phyloP scores from a whole-genome alignment of 2,113 vertebrate species.

The Rhinogobius similis region DNA sequence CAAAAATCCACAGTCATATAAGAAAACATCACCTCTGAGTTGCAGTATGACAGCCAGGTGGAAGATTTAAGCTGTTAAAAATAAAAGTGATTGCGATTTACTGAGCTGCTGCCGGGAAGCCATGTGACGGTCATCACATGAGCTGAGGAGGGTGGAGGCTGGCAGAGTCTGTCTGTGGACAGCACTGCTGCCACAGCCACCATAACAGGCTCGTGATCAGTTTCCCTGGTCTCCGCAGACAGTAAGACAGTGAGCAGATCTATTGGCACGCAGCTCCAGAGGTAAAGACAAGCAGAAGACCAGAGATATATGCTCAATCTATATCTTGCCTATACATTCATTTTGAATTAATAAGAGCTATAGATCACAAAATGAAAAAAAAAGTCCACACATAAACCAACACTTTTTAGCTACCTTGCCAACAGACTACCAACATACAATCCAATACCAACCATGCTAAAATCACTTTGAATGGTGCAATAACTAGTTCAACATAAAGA shows the following conservation, averaged over 20 bases:
- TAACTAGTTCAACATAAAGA: too few relatives aligned
- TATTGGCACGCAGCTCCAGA: slow-evolving; percentile 48
- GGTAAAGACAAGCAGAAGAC: slow-evolving; percentile 62
- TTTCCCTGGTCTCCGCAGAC: slow-evolving; percentile 74
- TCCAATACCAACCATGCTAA: too few relatives aligned
- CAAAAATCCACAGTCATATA: background rate
- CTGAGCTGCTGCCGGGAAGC: slow-evolving; percentile 76
- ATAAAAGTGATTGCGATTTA: slow-evolving; percentile 81
- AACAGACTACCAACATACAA: background rate
- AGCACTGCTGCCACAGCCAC: slow-evolving; percentile 42
- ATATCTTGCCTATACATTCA: background rate
- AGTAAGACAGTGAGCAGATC: slow-evolving; percentile 73
- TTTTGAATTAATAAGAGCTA: background rate
- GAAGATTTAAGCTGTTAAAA: slow-evolving; percentile 77
- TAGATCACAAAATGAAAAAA: background rate
- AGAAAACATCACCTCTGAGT: background rate
- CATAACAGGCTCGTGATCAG: slow-evolving; percentile 77
- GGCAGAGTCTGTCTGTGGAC: slow-evolving; percentile 16
- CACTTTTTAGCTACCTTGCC: background rate
- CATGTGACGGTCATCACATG: slow-evolving; percentile 81
- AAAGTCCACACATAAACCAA: background rate
- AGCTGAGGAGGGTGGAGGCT: slow-evolving; percentile 49
- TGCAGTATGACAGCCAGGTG: slow-evolving; percentile 24
- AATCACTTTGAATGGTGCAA: background rate
- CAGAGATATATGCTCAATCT: background rate